These are phyloP conservation scores for Ridgeia piscesae DNA, from an alignment of 1,140 invertebrate species.

Conservation along the genomic window DNA sequence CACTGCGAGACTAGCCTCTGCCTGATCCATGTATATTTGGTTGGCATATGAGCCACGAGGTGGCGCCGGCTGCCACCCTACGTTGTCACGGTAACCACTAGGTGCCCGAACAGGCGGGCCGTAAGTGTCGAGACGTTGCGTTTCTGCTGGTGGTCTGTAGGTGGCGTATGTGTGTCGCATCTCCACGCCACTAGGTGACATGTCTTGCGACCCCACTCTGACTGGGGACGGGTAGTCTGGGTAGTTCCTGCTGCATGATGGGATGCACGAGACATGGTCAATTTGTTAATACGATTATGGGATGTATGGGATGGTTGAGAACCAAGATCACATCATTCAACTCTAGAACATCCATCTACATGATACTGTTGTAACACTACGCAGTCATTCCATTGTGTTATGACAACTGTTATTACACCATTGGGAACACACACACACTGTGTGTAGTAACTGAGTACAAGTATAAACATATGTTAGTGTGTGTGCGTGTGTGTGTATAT, in stretches of 20 bases:
- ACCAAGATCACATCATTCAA: too few relatives aligned
- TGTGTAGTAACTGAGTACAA: too few relatives aligned
- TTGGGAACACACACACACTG: too few relatives aligned
- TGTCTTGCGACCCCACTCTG: neutral
- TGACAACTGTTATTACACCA: too few relatives aligned
- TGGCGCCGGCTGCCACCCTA: neutral
- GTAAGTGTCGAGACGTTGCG: neutral
- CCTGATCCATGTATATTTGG: constrained; percentile 51
- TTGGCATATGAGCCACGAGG: constrained; percentile 43
- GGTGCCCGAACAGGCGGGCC: neutral
- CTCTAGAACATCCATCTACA: too few relatives aligned
- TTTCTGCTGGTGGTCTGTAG: neutral
- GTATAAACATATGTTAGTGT: too few relatives aligned
- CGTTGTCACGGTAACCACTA: neutral
- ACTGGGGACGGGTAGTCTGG: neutral
- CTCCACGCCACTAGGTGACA: neutral
- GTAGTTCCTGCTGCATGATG: neutral
- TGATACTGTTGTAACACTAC: too few relatives aligned
- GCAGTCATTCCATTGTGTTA: too few relatives aligned
- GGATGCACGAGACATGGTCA: neutral
- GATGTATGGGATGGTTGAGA: neutral
- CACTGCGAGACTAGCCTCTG: constrained; percentile 32
- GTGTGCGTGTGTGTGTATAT: too few relatives aligned
- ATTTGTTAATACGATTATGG: too few relatives aligned
- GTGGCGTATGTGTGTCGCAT: neutral